Base-by-base conservation (phyloP, 64 coral and sea anemone species). In the Platygyra sinensis region DNA sequence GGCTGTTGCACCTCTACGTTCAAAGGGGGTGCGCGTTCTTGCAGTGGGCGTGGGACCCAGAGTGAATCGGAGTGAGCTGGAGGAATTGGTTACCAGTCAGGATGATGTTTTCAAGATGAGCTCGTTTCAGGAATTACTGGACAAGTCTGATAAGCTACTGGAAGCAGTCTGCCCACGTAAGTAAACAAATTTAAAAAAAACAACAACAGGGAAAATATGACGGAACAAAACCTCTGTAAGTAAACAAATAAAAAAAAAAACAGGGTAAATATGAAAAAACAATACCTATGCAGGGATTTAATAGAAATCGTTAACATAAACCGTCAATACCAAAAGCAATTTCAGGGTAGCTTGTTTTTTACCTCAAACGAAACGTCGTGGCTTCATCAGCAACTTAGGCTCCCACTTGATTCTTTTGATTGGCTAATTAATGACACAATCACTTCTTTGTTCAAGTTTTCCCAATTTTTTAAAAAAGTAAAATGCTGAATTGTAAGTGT, bases 31-130 rank as follows among this genome's bases (percentile, higher is more conserved):
- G 7, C 95, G 95, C 5, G 61, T 97, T 11, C 75, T 97, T 73
- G 95, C 86, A 0, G 72, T 97, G 3, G 95, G 91, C 29, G 95
- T 97, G 11, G 95, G 95, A 39, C 77, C 87, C 19, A 83, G 51
- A 52, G 83, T 94, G 17, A 28, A 89, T 22, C 77, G 80, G 14
- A 88, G 20, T 24, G 77, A 94, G n/a, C 32, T 97, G 79, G 73
- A 75, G 32, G 88, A 89, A 33, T 16, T 90, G 46, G 95, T 90
- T 25, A 59, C 86, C 18, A 83, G 88, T 4, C 8, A 74, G 14
- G 69, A 82, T 16, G 95, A 94, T 74, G 79, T 90, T 9, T 88
- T 90, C 69, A 76, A 72, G 13, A 92, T 90, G 38, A 91, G 87
- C 10, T 94, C 95, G n/a, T 97, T 94, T 31, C 64, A 87, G 67